Percentiles rank a stretch among this genome's conserved stretches.
Conservation (phyloP, 2,888 invertebrate genomes). For the Cremastinae sp. region DNA sequence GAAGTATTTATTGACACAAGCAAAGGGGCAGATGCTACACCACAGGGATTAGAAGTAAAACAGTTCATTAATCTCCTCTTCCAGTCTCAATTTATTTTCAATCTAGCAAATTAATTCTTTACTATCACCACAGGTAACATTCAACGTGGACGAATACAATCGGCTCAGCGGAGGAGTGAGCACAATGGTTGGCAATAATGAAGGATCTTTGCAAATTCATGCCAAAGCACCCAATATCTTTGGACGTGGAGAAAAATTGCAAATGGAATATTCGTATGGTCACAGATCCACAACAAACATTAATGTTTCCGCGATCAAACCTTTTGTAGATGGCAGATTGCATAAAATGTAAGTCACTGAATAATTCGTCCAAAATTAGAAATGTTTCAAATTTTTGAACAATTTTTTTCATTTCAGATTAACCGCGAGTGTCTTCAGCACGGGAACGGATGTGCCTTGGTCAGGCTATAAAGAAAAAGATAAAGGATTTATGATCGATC, state of each 20-base stretch:
- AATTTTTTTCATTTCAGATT: constrained; percentile 81
- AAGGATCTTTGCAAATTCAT: constrained; percentile 90
- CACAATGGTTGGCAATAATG: constrained; percentile 94
- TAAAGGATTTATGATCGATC: constrained; percentile 88
- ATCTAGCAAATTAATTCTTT: constrained; percentile 8
- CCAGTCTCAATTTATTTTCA: too few relatives aligned
- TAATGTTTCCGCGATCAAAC: constrained; percentile 90
- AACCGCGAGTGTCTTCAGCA: constrained; percentile 87
- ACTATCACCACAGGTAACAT: constrained; percentile 86
- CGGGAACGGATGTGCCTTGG: constrained; percentile 89
- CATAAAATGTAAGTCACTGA: constrained; percentile 84
- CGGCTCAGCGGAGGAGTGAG: constrained; percentile 92
- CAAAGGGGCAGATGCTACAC: constrained; percentile 87
- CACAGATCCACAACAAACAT: constrained; percentile 91
- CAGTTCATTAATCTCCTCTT: constrained; percentile 56
- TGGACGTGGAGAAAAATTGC: constrained; percentile 92
- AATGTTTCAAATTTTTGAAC: not conserved
- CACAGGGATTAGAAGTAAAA: constrained; percentile 89
- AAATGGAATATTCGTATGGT: constrained; percentile 92
- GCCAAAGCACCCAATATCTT: constrained; percentile 90
- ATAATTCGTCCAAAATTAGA: not conserved
- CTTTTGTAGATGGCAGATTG: constrained; percentile 87
- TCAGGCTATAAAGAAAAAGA: constrained; percentile 91
- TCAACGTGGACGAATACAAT: constrained; percentile 91
- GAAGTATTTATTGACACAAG: constrained; percentile 94